Conservation (phyloP, 1,140 invertebrate species). For the Bombus pascuorum region DNA sequence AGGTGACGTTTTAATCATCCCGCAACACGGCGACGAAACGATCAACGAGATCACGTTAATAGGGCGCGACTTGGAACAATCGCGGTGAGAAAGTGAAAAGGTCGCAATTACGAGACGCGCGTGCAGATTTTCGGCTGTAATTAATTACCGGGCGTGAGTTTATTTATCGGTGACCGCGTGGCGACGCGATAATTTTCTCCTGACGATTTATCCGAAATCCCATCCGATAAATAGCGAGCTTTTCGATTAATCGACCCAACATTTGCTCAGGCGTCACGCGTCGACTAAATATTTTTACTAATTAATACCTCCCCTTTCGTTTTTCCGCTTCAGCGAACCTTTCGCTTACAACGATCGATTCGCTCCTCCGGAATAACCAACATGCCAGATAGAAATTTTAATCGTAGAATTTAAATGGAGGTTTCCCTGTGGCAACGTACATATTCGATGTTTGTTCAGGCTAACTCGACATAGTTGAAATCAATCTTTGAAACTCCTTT, state of each 20-base stretch:
- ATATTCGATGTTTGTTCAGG: background rate
- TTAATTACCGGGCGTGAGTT: conserved; percentile 26
- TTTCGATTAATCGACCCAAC: conserved; percentile 27
- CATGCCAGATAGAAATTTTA: background rate
- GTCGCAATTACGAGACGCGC: conserved; percentile 23
- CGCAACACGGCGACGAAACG: background rate
- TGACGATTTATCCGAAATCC: conserved; percentile 17
- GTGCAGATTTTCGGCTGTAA: conserved; percentile 30
- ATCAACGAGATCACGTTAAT: conserved; percentile 10
- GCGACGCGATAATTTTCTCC: conserved; percentile 21
- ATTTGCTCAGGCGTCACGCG: conserved; percentile 3
- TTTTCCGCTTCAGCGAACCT: too few relatives aligned
- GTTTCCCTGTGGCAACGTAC: background rate
- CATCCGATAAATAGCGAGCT: conserved; percentile 10
- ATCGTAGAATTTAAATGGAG: background rate
- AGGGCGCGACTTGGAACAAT: conserved; percentile 16
- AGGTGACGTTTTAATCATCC: background rate
- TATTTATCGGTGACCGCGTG: conserved; percentile 11
- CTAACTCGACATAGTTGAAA: background rate
- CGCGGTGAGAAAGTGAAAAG: conserved; percentile 24
- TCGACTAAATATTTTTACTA: background rate
- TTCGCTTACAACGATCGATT: background rate
- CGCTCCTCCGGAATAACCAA: background rate
- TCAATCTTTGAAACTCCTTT: background rate
- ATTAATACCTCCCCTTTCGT: background rate